A percentile compares a stretch with the other conserved stretches of the same genome.
Evolutionary conservation across 2,797 vertebrate genomes (phyloP).

Genomic region (Miopithecus talapoin): DNA sequence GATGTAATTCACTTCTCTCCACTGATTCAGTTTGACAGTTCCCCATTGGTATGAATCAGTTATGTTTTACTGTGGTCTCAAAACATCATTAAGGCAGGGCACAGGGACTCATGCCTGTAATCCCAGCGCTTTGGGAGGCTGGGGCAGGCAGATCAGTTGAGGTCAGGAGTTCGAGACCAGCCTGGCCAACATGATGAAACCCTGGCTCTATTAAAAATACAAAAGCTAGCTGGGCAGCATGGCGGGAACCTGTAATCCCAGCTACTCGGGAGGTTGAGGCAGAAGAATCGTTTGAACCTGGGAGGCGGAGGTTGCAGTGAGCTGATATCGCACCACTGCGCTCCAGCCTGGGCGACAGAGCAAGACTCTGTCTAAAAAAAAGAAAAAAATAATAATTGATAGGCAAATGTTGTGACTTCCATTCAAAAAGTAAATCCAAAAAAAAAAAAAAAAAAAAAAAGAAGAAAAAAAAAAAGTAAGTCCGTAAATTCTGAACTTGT

Average conservation of each 20-base stretch:
- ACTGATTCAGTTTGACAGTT: not conserved
- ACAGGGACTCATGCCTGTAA: not conserved
- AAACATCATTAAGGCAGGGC: not conserved
- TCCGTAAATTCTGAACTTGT: conserved; percentile 9
- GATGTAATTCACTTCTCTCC: not conserved
- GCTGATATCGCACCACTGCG: accelerated
- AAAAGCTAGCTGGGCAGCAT: too few species aligned
- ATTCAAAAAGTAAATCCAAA: not conserved
- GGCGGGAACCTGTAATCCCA: not conserved
- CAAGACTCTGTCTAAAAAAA: too few species aligned
- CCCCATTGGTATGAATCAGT: not conserved
- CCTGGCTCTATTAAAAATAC: too few species aligned
- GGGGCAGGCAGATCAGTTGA: not conserved
- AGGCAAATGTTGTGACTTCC: not conserved
- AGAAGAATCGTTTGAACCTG: not conserved
- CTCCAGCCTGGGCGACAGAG: too few species aligned
- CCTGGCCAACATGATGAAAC: not conserved
- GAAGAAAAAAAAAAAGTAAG: too few species aligned
- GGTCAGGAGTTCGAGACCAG: not conserved
- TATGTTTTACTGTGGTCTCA: not conserved
- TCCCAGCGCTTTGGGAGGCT: not conserved
- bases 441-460: too few species aligned
- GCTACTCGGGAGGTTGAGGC: not conserved
- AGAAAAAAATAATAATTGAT: not conserved
- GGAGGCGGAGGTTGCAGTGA: not conserved